Evolutionary conservation across 2,797 vertebrate genomes (phyloP).

Genomic region (Rousettus madagascariensis): DNA sequence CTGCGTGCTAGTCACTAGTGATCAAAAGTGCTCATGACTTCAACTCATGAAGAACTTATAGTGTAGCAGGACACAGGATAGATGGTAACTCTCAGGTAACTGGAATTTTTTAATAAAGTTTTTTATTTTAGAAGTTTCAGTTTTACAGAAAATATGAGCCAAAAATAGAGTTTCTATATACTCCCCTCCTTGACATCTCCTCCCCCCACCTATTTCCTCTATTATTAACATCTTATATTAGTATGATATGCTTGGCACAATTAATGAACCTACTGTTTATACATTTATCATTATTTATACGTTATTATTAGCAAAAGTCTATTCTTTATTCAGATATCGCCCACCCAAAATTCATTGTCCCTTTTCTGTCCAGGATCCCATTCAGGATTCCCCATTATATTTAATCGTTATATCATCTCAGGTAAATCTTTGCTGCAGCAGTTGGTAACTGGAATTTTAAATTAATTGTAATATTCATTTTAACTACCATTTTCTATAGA

Average conservation of each 20-base stretch:
- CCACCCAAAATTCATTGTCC: not conserved
- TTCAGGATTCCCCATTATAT: not conserved
- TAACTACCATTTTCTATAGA: not conserved
- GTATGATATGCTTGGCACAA: not conserved
- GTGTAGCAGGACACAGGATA: not conserved
- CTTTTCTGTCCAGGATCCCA: not conserved
- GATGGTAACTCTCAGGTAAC: not conserved
- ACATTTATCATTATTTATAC: not conserved
- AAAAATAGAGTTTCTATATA: not conserved
- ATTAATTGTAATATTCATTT: not conserved
- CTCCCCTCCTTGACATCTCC: not conserved
- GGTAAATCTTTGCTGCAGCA: not conserved
- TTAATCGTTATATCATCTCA: not conserved
- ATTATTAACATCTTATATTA: not conserved
- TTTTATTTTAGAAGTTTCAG: constrained; percentile 23
- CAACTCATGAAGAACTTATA: not conserved
- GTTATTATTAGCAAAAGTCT: not conserved
- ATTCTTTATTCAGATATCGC: not conserved
- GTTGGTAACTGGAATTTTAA: constrained; percentile 2
- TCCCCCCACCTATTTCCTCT: not conserved
- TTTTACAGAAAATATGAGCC: not conserved
- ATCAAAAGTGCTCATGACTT: not conserved
- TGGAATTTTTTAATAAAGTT: not conserved
- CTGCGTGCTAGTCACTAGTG: not conserved
- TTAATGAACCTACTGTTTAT: not conserved